Evolutionary conservation across 2,797 vertebrate species (phyloP), one percentile per base, ranked within the genome.

Genomic region (Dipus sagitta): DNA sequence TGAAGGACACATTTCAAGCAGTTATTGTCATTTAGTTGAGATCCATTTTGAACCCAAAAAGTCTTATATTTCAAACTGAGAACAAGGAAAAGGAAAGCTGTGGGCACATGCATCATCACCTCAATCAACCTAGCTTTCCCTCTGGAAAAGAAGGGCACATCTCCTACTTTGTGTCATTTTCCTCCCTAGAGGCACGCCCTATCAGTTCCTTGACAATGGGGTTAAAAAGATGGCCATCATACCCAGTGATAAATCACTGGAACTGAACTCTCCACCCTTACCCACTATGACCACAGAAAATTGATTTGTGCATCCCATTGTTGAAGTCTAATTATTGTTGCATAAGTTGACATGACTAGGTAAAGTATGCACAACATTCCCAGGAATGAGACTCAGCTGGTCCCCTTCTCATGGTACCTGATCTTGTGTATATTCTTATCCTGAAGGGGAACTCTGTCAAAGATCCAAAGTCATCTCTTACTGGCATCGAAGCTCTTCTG

Each of bases 311-410:
- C 80, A 91, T 47, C 23, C 34, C 15, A 93, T 67, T 91, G 28
- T 26, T 62, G 78, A 95, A 85, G 84, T 79, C 47, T 95, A 90
- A 97, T 96, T 96, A 96, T 85, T 95, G 76, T 94, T 83, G 70
- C 24, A 13, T 32, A 97, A 97, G 96, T 95, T 96, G 97, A 30
- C 0, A 1, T 20, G 89, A 47, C 52, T 11, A 76, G 96, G 91
- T 96, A 95, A 97, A 97, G 96, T 85, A 67, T 38, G 89, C 7
- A 1, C 4, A 11, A 64, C 20, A 0, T 65, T 74, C 2, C 78
- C 79, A 32, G 62, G 86, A 77, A 86, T 58, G 72, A 89, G 89
- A 72, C 0, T 0, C 15, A 1, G 24, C 47, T 26, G 2, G n/a
- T 79, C 14, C 38, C 64, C 93, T 71, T 70, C 62, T 64, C 42